phyloP scores from a whole-genome alignment of 1,140 invertebrate genomes.

The Drosophila lini region DNA sequence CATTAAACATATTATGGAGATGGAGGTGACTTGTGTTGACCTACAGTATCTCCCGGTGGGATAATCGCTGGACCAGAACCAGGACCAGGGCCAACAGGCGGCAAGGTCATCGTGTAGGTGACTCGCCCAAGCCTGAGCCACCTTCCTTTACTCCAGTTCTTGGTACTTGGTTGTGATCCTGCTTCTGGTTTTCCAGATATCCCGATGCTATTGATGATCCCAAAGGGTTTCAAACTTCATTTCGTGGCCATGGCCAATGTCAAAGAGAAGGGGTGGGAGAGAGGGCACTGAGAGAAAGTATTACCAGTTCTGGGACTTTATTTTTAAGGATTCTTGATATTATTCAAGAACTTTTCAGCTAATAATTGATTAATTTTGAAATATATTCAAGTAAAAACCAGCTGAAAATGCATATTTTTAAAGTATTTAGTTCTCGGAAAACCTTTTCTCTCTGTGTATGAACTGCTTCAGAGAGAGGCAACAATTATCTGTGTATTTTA shows the following conservation, averaged over 20 bases:
- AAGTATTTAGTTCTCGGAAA: neutral
- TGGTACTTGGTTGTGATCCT: neutral
- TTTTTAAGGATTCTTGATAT: too few species aligned
- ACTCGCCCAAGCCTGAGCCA: neutral
- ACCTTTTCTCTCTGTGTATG: neutral
- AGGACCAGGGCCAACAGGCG: slow-evolving; percentile 13
- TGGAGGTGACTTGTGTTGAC: slow-evolving; percentile 12
- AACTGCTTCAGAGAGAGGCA: neutral
- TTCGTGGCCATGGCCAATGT: slow-evolving; percentile 34
- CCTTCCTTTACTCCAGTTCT: neutral
- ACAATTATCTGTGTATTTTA: slow-evolving; percentile 39
- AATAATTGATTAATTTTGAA: too few species aligned
- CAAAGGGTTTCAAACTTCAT: slow-evolving; percentile 25
- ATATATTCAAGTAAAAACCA: neutral
- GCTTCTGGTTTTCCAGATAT: neutral
- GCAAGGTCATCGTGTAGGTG: slow-evolving; percentile 27
- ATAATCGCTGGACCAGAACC: slow-evolving; percentile 20
- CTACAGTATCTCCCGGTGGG: slow-evolving; percentile 30
- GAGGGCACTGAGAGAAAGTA: neutral
- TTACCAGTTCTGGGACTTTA: neutral
- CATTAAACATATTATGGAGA: slow-evolving; percentile 1
- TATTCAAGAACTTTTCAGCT: too few species aligned
- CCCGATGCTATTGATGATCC: slow-evolving; percentile 21
- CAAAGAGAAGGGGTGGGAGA: neutral
- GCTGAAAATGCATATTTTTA: neutral